phyloP scores from a whole-genome alignment of 2,888 invertebrate species.

The Oligia fasciuncula region DNA sequence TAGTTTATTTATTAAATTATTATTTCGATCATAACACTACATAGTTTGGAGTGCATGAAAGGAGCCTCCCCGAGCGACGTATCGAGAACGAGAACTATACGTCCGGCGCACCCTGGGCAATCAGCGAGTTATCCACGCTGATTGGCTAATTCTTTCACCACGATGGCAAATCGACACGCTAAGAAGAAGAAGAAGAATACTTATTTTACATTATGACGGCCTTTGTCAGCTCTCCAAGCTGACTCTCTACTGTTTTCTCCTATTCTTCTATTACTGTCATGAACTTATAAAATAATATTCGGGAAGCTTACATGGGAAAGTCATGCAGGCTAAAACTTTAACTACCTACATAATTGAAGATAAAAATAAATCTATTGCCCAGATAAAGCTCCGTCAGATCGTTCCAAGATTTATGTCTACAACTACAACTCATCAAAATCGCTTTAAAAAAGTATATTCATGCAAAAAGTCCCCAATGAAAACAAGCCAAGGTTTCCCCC shows the following conservation, averaged over 20 bases:
- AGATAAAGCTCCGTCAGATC: background rate
- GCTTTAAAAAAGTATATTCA: constrained; percentile 22
- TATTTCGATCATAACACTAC: no score
- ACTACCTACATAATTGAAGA: background rate
- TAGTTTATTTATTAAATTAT: no score
- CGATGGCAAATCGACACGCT: no score
- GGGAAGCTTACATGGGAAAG: background rate
- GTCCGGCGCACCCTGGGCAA: no score
- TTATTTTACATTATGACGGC: background rate
- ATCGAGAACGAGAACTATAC: no score
- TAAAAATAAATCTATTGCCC: background rate
- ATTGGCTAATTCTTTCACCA: no score
- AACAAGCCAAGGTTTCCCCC: constrained; percentile 59
- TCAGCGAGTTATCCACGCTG: no score
- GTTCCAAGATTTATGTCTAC: constrained; percentile 6
- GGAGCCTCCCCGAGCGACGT: no score
- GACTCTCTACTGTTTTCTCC: background rate
- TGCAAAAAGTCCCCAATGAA: constrained; percentile 58
- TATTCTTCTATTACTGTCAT: background rate
- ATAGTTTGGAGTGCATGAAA: no score
- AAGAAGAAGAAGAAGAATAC: no score
- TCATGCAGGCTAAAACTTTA: background rate
- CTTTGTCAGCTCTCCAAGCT: background rate
- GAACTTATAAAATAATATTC: background rate
- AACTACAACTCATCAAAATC: constrained; percentile 25